These are phyloP conservation scores for Hippotragus niger DNA, from an alignment of 2,113 vertebrate species.

Conservation along the genomic window DNA sequence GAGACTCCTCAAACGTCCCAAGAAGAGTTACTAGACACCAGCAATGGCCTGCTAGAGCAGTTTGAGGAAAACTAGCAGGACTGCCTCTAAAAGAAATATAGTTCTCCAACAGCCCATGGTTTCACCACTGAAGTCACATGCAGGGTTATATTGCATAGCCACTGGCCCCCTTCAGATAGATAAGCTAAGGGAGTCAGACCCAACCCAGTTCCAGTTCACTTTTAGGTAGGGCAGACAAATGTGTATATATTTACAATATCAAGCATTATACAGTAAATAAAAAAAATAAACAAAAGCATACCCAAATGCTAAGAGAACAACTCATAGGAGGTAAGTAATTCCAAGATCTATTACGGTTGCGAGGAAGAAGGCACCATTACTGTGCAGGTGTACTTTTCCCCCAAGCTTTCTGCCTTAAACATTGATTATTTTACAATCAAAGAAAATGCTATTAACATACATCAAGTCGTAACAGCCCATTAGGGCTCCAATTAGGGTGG, in stretches of 20 bases:
- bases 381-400: neutral
- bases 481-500: neutral
- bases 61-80: neutral
- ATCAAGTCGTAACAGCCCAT: neutral
- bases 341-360: neutral
- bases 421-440: neutral
- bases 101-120: neutral
- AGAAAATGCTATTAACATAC: neutral
- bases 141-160: neutral
- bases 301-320: neutral
- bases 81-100: neutral
- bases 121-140: neutral
- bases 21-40: neutral
- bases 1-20: neutral
- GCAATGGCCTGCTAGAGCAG: no score
- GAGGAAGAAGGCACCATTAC: neutral
- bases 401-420: neutral
- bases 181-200: neutral
- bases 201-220: neutral
- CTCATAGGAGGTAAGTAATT: neutral
- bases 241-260: neutral
- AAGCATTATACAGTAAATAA: neutral
- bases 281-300: neutral
- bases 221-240: neutral
- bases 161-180: neutral